Percentiles rank a stretch among this genome's conserved stretches.
phyloP scores from a whole-genome alignment of 2,113 vertebrate genomes.

The Halichoeres trimaculatus region DNA sequence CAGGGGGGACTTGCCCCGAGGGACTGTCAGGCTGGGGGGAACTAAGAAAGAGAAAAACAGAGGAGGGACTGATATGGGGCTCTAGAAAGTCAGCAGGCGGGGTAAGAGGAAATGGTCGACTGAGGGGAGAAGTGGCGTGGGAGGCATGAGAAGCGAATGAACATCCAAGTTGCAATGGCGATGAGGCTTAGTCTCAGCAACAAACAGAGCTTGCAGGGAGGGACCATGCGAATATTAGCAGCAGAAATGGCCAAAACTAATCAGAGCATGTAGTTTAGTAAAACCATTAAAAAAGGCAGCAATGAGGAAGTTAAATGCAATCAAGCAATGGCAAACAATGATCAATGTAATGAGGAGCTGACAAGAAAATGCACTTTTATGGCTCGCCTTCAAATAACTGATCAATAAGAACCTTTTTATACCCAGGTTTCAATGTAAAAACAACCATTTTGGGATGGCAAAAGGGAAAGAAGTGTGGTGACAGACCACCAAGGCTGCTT shows the following conservation, averaged over 20 bases:
- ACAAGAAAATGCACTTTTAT: slow-evolving; percentile 40
- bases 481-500: too few species aligned
- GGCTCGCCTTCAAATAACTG: not conserved
- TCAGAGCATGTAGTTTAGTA: slow-evolving; percentile 30
- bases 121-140: slow-evolving; percentile 34
- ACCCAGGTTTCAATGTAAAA: too few species aligned
- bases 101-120: slow-evolving; percentile 62
- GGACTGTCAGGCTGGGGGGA: slow-evolving; percentile 97
- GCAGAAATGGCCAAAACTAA: slow-evolving; percentile 24
- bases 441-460: too few species aligned
- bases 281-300: slow-evolving; percentile 39
- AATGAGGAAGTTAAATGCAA: slow-evolving; percentile 43
- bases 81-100: slow-evolving; percentile 81
- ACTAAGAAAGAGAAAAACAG: slow-evolving; percentile 90
- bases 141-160: slow-evolving; percentile 54
- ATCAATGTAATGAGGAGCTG: slow-evolving; percentile 53
- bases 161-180: slow-evolving; percentile 59
- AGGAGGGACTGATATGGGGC: slow-evolving; percentile 86
- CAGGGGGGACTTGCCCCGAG: slow-evolving; percentile 96
- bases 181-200: slow-evolving; percentile 53
- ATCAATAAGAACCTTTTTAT: not conserved
- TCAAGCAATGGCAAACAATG: slow-evolving; percentile 65
- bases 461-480: too few species aligned
- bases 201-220: slow-evolving; percentile 52
- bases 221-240: slow-evolving; percentile 62